phyloP scores from a whole-genome alignment of 2,797 vertebrate genomes.

The Petrocephalus schoutedeni region DNA sequence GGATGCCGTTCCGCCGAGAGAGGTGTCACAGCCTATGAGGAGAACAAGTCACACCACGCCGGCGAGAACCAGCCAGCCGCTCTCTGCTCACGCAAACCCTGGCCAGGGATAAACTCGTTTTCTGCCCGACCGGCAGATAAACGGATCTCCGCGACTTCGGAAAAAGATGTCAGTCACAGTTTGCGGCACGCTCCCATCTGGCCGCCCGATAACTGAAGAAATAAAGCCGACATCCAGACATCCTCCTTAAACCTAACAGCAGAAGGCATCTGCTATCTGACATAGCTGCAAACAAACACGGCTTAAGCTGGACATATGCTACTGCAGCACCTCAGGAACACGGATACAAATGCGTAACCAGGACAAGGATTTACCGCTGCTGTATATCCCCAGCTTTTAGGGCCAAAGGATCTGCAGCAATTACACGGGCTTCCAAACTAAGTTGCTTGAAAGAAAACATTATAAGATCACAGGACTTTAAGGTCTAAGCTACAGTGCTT shows the following conservation, averaged over 20 bases:
- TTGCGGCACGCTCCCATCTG: neutral
- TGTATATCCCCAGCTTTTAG: neutral
- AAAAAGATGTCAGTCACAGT: conserved; percentile 10
- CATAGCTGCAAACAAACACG: neutral
- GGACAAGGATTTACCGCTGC: neutral
- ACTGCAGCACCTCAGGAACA: neutral
- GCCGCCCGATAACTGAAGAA: neutral
- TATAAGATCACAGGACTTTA: neutral
- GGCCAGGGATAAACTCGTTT: neutral
- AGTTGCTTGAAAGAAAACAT: neutral
- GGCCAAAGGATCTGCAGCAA: neutral
- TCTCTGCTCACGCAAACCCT: neutral
- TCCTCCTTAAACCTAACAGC: conserved; percentile 1
- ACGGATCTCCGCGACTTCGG: neutral
- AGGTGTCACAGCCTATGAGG: neutral
- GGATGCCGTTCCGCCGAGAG: neutral
- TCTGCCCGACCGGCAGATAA: neutral
- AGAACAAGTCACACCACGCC: neutral
- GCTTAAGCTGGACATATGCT: neutral
- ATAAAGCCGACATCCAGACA: neutral
- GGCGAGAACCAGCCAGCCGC: neutral
- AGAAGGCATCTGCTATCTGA: neutral
- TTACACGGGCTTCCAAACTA: neutral
- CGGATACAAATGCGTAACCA: neutral
- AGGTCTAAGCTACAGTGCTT: neutral